Conservation (phyloP, 2,888 invertebrate species). For the Euclidia mi region DNA sequence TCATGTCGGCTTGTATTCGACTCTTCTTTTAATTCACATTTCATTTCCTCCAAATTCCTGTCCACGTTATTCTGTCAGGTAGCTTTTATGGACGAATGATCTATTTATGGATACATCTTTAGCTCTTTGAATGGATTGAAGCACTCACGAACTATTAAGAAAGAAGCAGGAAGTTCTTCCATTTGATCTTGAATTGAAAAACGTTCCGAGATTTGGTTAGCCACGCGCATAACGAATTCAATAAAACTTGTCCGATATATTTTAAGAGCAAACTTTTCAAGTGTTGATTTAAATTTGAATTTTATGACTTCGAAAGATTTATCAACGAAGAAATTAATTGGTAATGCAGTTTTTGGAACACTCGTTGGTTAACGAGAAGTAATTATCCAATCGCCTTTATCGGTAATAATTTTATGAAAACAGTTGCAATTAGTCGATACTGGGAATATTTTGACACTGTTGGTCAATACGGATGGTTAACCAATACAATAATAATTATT, state of each 20-base stretch:
- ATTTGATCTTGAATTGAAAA: constrained; percentile 52
- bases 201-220: constrained; percentile 29
- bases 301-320: constrained; percentile 42
- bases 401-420: neutral
- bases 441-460: no score
- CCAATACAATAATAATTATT: no score
- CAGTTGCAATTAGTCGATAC: no score
- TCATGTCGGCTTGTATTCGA: no score
- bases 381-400: neutral
- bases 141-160: constrained; percentile 42
- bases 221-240: constrained; percentile 31
- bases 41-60: no score
- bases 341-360: constrained; percentile 15
- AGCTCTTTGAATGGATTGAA: constrained; percentile 32
- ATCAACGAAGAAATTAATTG: constrained; percentile 32
- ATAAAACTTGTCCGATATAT: constrained; percentile 48
- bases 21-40: neutral
- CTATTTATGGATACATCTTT: constrained; percentile 20
- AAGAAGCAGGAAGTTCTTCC: constrained; percentile 45
- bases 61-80: no score
- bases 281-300: constrained; percentile 35
- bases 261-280: constrained; percentile 44
- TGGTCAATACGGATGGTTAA: no score
- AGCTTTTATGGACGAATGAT: no score
- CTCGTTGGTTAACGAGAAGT: constrained; percentile 1